Conservation (phyloP, 2,113 vertebrate species). For the Macheiramphus alcinus region DNA sequence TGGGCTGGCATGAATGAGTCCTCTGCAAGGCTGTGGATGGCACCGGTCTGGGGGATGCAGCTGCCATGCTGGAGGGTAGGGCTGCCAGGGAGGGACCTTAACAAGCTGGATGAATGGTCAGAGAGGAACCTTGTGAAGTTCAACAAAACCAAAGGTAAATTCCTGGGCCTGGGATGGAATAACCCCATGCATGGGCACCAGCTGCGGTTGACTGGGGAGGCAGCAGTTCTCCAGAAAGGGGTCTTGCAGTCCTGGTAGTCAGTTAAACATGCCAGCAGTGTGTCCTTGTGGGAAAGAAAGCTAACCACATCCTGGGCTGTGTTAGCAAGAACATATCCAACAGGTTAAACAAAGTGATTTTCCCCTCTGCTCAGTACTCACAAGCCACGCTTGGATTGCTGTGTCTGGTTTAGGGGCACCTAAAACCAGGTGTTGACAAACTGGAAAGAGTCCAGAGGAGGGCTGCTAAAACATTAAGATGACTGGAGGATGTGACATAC, state of each 20-base stretch:
- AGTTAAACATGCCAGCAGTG: neutral
- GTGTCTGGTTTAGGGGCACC: neutral
- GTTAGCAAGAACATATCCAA: neutral
- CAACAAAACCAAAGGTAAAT: neutral
- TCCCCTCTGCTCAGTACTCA: neutral
- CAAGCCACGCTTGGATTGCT: neutral
- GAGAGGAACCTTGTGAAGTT: neutral
- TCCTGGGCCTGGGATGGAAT: neutral
- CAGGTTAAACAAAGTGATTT: neutral
- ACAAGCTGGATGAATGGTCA: neutral
- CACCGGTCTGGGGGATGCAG: neutral
- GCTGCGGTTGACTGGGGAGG: neutral
- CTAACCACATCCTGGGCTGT: neutral
- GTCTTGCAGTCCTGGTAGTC: neutral
- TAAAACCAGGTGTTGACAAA: neutral
- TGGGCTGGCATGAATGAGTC: neutral
- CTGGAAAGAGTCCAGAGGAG: neutral
- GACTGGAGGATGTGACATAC: neutral
- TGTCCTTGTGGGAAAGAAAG: neutral
- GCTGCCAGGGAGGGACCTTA: neutral
- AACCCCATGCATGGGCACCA: neutral
- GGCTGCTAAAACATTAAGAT: neutral
- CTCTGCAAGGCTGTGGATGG: neutral
- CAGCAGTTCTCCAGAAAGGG: neutral
- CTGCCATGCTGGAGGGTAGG: neutral